A percentile compares a stretch with the other conserved stretches of the same genome.
phyloP scores from a whole-genome alignment of 1,140 invertebrate genomes.

The Tetraneura akinire region DNA sequence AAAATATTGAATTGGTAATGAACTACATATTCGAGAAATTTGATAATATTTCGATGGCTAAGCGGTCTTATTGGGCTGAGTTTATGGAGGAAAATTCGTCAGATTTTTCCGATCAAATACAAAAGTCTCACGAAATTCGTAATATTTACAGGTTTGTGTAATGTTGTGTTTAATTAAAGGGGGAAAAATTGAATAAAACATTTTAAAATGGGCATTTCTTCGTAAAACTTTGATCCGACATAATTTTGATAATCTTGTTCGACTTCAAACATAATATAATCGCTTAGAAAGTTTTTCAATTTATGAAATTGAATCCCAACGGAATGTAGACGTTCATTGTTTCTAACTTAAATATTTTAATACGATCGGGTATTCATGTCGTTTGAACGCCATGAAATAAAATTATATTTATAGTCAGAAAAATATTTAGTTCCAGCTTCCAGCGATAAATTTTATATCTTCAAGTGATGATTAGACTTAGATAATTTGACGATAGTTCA shows the following conservation, averaged over 20 bases:
- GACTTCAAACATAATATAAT: not conserved
- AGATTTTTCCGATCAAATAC: not conserved
- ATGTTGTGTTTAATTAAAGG: not conserved
- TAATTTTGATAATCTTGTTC: not conserved
- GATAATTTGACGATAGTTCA: too few species aligned
- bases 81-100: not conserved
- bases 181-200: not conserved
- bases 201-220: not conserved
- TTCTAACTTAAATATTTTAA: not conserved
- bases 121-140: not conserved
- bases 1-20: not conserved
- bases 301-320: not conserved
- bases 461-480: too few species aligned
- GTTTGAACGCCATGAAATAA: too few species aligned
- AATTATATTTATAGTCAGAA: too few species aligned
- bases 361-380: too few species aligned
- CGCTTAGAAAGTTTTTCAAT: conserved; percentile 13
- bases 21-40: not conserved
- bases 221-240: not conserved
- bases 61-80: too few species aligned
- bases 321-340: not conserved
- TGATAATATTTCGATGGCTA: not conserved
- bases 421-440: too few species aligned
- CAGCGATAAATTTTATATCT: too few species aligned
- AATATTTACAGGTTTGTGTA: not conserved